Conservation (phyloP, 2,113 vertebrate genomes). For the Pitta sordida region DNA sequence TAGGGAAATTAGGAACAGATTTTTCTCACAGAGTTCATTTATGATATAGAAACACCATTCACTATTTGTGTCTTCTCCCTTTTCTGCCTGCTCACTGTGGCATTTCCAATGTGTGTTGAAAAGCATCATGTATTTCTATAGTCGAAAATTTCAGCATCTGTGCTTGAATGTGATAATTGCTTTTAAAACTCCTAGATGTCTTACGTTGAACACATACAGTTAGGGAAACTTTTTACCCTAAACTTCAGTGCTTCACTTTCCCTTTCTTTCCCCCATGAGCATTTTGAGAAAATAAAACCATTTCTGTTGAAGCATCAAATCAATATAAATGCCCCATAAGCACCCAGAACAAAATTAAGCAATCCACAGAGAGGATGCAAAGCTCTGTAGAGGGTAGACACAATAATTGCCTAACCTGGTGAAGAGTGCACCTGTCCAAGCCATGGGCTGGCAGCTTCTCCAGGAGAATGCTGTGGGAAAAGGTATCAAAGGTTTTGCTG, state of each 20-base stretch:
- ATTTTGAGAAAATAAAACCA: neutral
- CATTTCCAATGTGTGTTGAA: neutral
- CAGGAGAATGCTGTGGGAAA: neutral
- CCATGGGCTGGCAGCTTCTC: neutral
- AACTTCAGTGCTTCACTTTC: neutral
- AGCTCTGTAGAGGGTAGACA: neutral
- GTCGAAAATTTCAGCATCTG: neutral
- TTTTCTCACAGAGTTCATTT: neutral
- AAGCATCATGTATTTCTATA: neutral
- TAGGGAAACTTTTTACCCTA: neutral
- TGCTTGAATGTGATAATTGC: neutral
- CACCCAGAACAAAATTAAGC: neutral
- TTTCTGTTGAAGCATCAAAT: neutral
- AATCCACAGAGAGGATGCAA: neutral
- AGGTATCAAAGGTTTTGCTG: neutral
- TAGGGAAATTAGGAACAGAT: neutral
- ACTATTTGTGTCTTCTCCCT: neutral
- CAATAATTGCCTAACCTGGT: neutral
- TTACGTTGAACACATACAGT: neutral
- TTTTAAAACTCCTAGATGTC: neutral
- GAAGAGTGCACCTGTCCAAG: neutral
- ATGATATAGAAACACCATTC: neutral
- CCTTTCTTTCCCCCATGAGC: neutral
- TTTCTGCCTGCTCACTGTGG: neutral
- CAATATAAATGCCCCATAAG: neutral